A percentile compares a stretch with the other conserved stretches of the same genome.
These are phyloP conservation scores for Ganaspis brasiliensis DNA, from an alignment of 2,888 invertebrate genomes.

Conservation along the genomic window DNA sequence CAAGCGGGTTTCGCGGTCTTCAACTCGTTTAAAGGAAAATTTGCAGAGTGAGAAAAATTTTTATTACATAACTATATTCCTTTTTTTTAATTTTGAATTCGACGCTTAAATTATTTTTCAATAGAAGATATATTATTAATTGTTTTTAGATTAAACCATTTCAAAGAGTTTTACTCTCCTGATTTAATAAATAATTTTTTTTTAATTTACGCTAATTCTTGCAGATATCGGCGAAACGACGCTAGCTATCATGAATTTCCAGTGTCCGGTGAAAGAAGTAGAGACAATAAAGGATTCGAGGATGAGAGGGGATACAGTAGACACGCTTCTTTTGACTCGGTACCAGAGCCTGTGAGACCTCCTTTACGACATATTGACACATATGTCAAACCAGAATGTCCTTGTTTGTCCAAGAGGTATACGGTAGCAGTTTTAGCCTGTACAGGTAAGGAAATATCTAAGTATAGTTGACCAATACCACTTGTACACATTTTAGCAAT, in stretches of 20 bases:
- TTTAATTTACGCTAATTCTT: too few relatives aligned
- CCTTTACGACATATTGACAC: slow-evolving; percentile 93
- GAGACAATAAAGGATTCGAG: slow-evolving; percentile 80
- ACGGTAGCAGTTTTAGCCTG: slow-evolving; percentile 94
- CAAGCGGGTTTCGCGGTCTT: slow-evolving; percentile 78
- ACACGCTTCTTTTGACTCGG: slow-evolving; percentile 83
- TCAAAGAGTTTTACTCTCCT: too few relatives aligned
- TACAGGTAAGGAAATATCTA: slow-evolving; percentile 83
- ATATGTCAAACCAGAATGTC: slow-evolving; percentile 92
- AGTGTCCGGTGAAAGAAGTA: slow-evolving; percentile 77
- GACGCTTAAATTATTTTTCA: too few relatives aligned
- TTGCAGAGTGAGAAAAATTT: slow-evolving; percentile 72
- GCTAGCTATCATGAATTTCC: slow-evolving; percentile 82
- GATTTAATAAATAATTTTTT: neutral
- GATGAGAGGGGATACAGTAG: slow-evolving; percentile 73
- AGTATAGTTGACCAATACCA: too few relatives aligned
- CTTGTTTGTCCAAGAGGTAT: slow-evolving; percentile 92
- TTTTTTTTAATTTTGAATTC: neutral
- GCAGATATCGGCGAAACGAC: slow-evolving; percentile 57
- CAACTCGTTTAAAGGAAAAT: slow-evolving; percentile 75
- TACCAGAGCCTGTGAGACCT: slow-evolving; percentile 92
- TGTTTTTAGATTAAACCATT: too few relatives aligned
- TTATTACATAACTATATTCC: neutral
- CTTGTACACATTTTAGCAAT: too few relatives aligned
- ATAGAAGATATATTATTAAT: neutral